These are phyloP conservation scores for Eupristina koningsbergeri DNA, from an alignment of 1,140 invertebrate genomes.

Conservation along the genomic window DNA sequence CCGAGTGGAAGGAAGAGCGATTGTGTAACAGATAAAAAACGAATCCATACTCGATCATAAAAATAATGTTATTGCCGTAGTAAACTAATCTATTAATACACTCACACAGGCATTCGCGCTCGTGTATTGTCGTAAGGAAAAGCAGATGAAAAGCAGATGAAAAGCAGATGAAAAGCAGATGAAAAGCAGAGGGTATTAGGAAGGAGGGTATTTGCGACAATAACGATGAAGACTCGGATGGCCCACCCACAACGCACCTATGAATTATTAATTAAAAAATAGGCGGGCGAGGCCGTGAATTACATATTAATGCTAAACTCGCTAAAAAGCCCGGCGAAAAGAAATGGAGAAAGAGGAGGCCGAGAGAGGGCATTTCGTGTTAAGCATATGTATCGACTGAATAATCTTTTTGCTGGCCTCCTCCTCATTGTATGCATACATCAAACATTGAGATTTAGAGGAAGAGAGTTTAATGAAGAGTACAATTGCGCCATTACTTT, in stretches of 20 bases:
- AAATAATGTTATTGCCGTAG: constrained; percentile 18
- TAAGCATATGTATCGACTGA: constrained; percentile 38
- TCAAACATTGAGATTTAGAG: constrained; percentile 18
- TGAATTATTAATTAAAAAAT: constrained; percentile 62
- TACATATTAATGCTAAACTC: constrained; percentile 38
- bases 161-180: neutral
- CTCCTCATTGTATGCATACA: constrained; percentile 22
- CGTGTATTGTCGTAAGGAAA: constrained; percentile 8
- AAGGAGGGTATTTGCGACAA: neutral
- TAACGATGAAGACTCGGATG: neutral
- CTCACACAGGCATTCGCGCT: too few relatives aligned
- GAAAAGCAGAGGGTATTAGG: constrained; percentile 10
- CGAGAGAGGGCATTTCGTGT: constrained; percentile 12
- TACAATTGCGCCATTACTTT: neutral
- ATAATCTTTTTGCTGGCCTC: constrained; percentile 15
- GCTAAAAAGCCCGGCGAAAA: constrained; percentile 9
- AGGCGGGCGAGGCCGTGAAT: constrained; percentile 16
- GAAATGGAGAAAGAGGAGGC: neutral
- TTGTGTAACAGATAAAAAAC: neutral
- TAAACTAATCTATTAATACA: neutral
- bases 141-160: neutral
- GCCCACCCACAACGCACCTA: constrained; percentile 53
- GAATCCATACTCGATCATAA: neutral
- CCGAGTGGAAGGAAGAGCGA: neutral
- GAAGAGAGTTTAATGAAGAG: neutral